A percentile compares a stretch with the other conserved stretches of the same genome.
Evolutionary conservation across 2,113 vertebrate genomes (phyloP).

Genomic region (Mugil cephalus): DNA sequence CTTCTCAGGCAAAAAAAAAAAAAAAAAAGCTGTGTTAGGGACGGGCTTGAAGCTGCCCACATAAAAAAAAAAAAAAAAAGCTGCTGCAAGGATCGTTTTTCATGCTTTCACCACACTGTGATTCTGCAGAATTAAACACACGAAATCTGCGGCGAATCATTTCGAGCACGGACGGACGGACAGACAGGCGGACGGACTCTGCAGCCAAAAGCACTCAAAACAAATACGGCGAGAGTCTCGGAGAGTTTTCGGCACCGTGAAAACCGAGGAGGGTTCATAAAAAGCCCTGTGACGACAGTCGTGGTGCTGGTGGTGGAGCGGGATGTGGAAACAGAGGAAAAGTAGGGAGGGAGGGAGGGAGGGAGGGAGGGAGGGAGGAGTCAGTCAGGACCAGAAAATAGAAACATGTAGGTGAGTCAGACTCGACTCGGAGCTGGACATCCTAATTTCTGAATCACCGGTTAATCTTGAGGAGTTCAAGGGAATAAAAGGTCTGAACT

Average conservation of each 20-base stretch:
- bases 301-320: constrained; percentile 47
- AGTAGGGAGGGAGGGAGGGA: constrained; percentile 6
- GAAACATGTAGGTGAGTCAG: not conserved
- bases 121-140: constrained; percentile 30
- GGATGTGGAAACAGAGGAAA: constrained; percentile 54
- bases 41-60: not conserved
- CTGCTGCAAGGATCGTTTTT: constrained; percentile 14
- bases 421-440: not conserved
- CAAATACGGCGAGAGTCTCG: constrained; percentile 29
- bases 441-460: not conserved
- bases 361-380: constrained; percentile 13
- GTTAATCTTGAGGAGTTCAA: not conserved
- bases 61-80: no score
- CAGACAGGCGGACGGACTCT: no score
- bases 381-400: constrained; percentile 14
- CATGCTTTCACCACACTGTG: not conserved
- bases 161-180: not conserved
- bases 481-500: constrained; percentile 1
- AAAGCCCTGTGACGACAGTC: constrained; percentile 65
- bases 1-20: no score
- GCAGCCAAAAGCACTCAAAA: constrained; percentile 16
- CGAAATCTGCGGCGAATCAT: not conserved
- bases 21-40: constrained; percentile 19
- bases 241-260: constrained; percentile 46
- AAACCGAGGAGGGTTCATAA: constrained; percentile 52